Evolutionary conservation across 2,797 vertebrate species (phyloP), one percentile per base, ranked within the genome.

Genomic region (Hemibagrus guttatus): DNA sequence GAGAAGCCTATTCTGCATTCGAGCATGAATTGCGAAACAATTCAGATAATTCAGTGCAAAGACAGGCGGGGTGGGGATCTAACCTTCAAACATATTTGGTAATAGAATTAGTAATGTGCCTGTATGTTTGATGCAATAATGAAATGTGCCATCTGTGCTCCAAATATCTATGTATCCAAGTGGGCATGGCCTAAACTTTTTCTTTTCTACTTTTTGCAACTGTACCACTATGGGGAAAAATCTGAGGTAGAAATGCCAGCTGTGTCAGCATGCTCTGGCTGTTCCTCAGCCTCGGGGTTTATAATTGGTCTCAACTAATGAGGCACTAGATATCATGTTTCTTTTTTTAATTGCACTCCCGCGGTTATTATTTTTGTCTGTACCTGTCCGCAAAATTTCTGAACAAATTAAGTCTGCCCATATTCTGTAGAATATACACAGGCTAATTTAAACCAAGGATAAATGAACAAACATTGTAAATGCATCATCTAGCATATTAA

Each of bases 1-100:
- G 81, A 14, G 49, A 85, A 54, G 35, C 58, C 46, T 6, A 64
- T 88, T 87, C 82, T 12, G 35, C 28, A 84, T 76, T 79, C 56
- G 39, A 39, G 54, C 19, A 58, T 61, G 31, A 26, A 61, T 61
- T 39, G 42, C 31, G 17, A 42, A 61, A 80, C 78, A 61, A 61
- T 6, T 61, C 26, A 17, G 49, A 76, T 16, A 31, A 31, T 54
- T 76, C 56, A 14, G 75, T 23, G 28, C 54, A 79, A 59, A 42
- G 35, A 58, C 78, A 17, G 68, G 56, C 6, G 6, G 21, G 78
- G 56, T 61, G 35, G 12, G 16, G 56, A 80, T 42, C 39, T 16
- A 80, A 79, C 28, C 76, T 35, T 13, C 56, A 59, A 59, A 59
- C 76, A 58, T 19, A 28, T 79, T 79, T 39, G 28, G 54, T 23